These are phyloP conservation scores for Zootoca vivipara DNA, from an alignment of 2,113 vertebrate species.

Conservation along the genomic window DNA sequence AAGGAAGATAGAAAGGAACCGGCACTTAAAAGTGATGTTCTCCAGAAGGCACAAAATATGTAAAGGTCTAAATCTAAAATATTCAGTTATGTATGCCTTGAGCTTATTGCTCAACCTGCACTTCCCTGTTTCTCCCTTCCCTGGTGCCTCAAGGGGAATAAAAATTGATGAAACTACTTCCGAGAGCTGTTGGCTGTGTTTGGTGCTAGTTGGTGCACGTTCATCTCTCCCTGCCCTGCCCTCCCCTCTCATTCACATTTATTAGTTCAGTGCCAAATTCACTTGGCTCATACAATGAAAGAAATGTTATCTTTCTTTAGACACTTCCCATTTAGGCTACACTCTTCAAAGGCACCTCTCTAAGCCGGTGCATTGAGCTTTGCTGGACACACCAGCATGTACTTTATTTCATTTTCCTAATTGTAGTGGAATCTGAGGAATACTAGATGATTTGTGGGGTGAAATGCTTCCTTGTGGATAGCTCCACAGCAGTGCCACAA, in stretches of 20 bases:
- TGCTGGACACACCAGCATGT: not conserved
- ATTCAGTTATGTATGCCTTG: not conserved
- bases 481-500: not conserved
- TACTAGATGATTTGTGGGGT: not conserved
- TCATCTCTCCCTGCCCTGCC: constrained; percentile 35
- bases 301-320: constrained; percentile 46
- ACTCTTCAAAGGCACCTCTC: constrained; percentile 9
- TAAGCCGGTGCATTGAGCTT: constrained; percentile 49
- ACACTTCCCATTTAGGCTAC: constrained; percentile 17
- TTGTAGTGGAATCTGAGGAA: not conserved
- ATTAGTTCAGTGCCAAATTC: constrained; percentile 42
- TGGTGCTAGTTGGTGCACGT: constrained; percentile 60
- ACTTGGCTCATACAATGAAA: constrained; percentile 44
- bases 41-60: not conserved
- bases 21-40: constrained; percentile 22
- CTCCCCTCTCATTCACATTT: constrained; percentile 30
- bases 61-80: not conserved
- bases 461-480: not conserved
- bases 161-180: constrained; percentile 67
- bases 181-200: constrained; percentile 63
- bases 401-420: not conserved
- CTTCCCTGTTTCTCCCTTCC: constrained; percentile 33
- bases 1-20: constrained; percentile 1
- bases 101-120: not conserved
- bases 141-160: constrained; percentile 58